Conservation (phyloP, 2,888 invertebrate species). For the Orchesella flavescens region DNA sequence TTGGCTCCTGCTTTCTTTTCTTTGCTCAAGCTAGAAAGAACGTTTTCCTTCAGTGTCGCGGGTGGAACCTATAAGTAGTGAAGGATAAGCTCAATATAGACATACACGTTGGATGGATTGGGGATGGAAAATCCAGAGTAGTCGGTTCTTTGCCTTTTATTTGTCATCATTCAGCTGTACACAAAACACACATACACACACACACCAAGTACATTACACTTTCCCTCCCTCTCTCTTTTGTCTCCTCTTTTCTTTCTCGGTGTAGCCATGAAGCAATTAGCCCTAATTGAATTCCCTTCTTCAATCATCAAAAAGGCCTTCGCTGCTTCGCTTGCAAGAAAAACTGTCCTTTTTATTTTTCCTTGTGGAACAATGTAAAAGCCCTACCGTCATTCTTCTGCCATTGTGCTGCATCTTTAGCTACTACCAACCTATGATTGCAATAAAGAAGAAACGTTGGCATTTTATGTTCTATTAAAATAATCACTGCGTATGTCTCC, state of each 20-base stretch:
- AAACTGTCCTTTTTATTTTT: background rate
- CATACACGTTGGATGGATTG: background rate
- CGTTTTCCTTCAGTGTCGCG: slow-evolving; percentile 13
- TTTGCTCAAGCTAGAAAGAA: background rate
- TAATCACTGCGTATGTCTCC: slow-evolving; percentile 16
- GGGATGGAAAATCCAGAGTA: background rate
- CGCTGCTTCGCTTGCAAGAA: background rate
- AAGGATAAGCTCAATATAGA: too few relatives aligned
- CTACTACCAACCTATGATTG: too few relatives aligned
- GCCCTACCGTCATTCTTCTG: background rate
- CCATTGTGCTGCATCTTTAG: too few relatives aligned
- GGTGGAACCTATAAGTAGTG: background rate
- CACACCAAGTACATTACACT: too few relatives aligned
- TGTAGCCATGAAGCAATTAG: slow-evolving; percentile 46
- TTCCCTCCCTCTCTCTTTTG: background rate
- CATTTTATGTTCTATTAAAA: too few relatives aligned
- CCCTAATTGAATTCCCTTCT: slow-evolving; percentile 50
- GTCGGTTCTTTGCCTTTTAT: too few relatives aligned
- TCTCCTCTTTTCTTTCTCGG: background rate
- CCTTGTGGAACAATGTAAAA: slow-evolving; percentile 1
- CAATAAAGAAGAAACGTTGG: too few relatives aligned
- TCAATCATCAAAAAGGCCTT: background rate
- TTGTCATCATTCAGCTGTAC: too few relatives aligned
- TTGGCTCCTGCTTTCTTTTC: slow-evolving; percentile 37
- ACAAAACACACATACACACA: too few relatives aligned